These are phyloP conservation scores for Rhamnusium bicolor DNA, from an alignment of 2,888 invertebrate species.

Conservation along the genomic window DNA sequence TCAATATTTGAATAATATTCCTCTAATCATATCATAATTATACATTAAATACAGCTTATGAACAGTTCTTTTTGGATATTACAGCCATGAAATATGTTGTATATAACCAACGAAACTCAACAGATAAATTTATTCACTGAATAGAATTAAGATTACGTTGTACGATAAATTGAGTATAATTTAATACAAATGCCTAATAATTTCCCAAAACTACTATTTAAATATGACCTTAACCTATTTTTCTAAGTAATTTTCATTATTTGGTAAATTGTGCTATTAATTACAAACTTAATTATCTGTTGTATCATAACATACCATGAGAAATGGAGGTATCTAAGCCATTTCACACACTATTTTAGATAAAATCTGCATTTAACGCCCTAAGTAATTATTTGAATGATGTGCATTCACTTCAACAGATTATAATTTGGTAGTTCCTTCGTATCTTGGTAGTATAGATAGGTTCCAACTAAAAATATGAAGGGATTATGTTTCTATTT, in stretches of 20 bases:
- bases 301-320: background rate
- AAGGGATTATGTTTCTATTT: no score
- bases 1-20: no score
- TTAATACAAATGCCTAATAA: background rate
- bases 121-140: background rate
- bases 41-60: no score
- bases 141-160: background rate
- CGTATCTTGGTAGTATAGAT: no score
- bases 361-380: background rate
- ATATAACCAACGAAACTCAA: background rate
- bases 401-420: no score
- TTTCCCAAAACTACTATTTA: background rate
- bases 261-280: background rate
- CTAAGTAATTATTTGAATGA: background rate
- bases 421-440: no score
- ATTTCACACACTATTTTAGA: background rate
- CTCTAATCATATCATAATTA: no score
- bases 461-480: no score
- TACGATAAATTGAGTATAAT: background rate
- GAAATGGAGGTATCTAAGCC: background rate
- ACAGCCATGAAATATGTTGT: no score
- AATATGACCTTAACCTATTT: background rate
- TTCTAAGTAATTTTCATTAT: background rate
- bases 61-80: no score
- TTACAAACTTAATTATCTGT: background rate